Conservation (phyloP, 2,797 vertebrate genomes). For the Ptychadena robeensis region DNA sequence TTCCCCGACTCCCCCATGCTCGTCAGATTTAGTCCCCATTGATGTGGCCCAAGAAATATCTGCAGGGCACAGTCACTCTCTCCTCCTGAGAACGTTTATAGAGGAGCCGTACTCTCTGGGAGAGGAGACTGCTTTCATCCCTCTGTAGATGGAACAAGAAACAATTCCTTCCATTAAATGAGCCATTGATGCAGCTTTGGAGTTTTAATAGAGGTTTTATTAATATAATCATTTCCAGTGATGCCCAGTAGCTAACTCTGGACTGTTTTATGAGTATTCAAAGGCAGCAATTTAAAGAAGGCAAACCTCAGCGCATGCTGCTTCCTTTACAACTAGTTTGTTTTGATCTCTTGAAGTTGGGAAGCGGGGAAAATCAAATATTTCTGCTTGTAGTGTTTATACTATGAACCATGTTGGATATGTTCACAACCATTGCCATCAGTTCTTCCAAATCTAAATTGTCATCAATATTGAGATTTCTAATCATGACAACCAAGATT, state of each 20-base stretch:
- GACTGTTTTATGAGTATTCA: constrained; percentile 35
- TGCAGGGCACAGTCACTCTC: constrained; percentile 29
- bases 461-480: background rate
- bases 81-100: constrained; percentile 43
- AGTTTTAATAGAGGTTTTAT: constrained; percentile 50
- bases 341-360: constrained; percentile 14
- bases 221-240: constrained; percentile 47
- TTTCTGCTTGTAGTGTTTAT: background rate
- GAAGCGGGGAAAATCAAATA: background rate
- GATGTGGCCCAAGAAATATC: constrained; percentile 39
- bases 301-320: constrained; percentile 4
- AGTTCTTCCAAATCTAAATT: too few relatives aligned
- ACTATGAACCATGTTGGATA: background rate
- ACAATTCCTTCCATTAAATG: constrained; percentile 43
- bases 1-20: background rate
- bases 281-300: constrained; percentile 7
- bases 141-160: constrained; percentile 18
- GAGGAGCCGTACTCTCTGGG: constrained; percentile 18
- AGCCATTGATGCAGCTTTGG: constrained; percentile 51
- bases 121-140: constrained; percentile 46
- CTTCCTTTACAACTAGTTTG: background rate
- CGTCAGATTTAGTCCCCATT: constrained; percentile 22
- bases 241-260: constrained; percentile 36
- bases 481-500: background rate
- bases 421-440: background rate